phyloP scores from a whole-genome alignment of 2,888 invertebrate species.

The Cephus runcator region DNA sequence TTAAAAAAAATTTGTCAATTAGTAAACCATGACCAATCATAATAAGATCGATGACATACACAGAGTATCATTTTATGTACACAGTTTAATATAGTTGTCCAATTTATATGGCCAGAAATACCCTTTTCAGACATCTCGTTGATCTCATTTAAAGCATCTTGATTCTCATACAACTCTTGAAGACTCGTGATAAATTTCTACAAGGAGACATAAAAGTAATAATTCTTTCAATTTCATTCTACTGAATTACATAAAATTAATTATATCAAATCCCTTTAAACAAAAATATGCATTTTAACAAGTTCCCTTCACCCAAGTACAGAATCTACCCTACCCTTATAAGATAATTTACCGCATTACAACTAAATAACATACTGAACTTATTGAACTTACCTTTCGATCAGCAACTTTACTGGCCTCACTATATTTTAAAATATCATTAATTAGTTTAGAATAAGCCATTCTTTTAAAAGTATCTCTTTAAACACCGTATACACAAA shows the following conservation, averaged over 20 bases:
- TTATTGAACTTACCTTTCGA: not conserved
- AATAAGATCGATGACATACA: slow-evolving; percentile 51
- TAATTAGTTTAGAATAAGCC: not conserved
- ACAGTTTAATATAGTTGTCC: slow-evolving; percentile 38
- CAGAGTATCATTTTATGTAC: slow-evolving; percentile 40
- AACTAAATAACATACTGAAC: not conserved
- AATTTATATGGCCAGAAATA: slow-evolving; percentile 23
- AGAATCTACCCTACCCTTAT: not conserved
- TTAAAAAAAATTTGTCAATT: not conserved
- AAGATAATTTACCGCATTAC: not conserved
- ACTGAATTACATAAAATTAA: not conserved
- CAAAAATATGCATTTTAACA: not conserved
- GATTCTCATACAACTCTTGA: slow-evolving; percentile 38
- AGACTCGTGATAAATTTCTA: slow-evolving; percentile 43
- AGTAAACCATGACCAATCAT: not conserved
- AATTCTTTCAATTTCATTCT: not conserved
- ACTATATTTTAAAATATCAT: not conserved
- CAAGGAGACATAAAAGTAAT: slow-evolving; percentile 9
- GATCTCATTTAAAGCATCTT: slow-evolving; percentile 39
- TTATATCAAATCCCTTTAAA: not conserved
- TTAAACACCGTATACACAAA: not conserved
- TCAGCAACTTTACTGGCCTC: not conserved
- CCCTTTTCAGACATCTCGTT: slow-evolving; percentile 32
- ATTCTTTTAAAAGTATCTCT: not conserved
- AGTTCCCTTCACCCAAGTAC: not conserved